Evolutionary conservation across 2,113 vertebrate genomes (phyloP).

Genomic region (Pedionomus torquatus): DNA sequence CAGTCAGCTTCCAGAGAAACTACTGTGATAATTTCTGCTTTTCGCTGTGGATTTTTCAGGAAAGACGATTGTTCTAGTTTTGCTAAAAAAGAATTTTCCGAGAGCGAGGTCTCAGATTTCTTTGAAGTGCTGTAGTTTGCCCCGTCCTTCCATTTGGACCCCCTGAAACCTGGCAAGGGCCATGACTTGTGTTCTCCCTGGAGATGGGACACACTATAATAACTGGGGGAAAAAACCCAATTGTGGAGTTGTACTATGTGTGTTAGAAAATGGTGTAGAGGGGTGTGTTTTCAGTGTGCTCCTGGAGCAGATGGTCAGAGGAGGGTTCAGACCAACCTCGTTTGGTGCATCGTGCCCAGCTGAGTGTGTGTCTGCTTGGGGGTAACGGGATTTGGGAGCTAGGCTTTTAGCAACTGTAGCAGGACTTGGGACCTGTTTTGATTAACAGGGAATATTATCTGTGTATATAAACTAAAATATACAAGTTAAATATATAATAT

Average conservation of each 20-base stretch:
- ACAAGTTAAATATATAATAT: too few relatives aligned
- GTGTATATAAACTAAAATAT: too few relatives aligned
- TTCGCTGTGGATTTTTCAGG: not conserved
- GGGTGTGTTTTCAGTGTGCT: not conserved
- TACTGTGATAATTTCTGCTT: not conserved
- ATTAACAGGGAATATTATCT: not conserved
- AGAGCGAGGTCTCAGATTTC: not conserved
- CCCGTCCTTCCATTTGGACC: not conserved
- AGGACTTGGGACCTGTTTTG: not conserved
- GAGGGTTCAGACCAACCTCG: too few relatives aligned
- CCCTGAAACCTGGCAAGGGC: not conserved
- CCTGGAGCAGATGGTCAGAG: not conserved
- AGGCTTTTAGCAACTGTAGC: not conserved
- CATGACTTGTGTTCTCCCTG: not conserved
- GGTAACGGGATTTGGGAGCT: too few relatives aligned
- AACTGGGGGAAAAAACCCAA: not conserved
- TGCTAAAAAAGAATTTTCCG: not conserved
- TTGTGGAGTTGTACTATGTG: too few relatives aligned
- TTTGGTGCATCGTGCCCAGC: not conserved
- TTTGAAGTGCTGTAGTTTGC: not conserved
- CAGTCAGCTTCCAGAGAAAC: not conserved
- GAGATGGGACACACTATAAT: not conserved
- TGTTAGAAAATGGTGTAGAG: not conserved
- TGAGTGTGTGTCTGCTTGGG: not conserved
- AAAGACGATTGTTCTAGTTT: not conserved